These are phyloP conservation scores for Polypterus senegalus DNA, from an alignment of 2,113 vertebrate genomes.

Conservation along the genomic window DNA sequence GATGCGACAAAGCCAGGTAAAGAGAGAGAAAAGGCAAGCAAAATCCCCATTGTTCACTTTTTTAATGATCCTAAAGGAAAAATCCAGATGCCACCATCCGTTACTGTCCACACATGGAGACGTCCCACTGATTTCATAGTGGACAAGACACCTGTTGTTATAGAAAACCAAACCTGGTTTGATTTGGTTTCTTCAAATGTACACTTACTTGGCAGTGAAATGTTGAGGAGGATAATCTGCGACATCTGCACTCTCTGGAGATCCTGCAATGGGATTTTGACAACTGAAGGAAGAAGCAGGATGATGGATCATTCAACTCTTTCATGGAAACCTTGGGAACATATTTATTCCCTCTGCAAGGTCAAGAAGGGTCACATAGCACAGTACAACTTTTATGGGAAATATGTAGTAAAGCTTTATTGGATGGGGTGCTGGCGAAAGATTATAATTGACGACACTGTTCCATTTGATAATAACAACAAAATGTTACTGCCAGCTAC, in stretches of 20 bases:
- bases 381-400: slow-evolving; percentile 75
- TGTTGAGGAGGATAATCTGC: slow-evolving; percentile 82
- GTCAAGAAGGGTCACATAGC: slow-evolving; percentile 57
- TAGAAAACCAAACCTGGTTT: slow-evolving; percentile 63
- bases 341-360: slow-evolving; percentile 82
- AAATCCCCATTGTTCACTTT: slow-evolving; percentile 34
- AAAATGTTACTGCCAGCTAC: slow-evolving; percentile 73
- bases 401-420: slow-evolving; percentile 77
- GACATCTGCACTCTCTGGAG: slow-evolving; percentile 74
- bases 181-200: slow-evolving; percentile 69
- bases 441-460: slow-evolving; percentile 71
- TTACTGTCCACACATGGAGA: slow-evolving; percentile 77
- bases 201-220: slow-evolving; percentile 78
- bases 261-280: slow-evolving; percentile 35
- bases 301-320: slow-evolving; percentile 17
- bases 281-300: slow-evolving; percentile 22
- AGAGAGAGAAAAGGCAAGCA: slow-evolving; percentile 57
- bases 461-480: slow-evolving; percentile 75
- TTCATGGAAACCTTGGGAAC: slow-evolving; percentile 84
- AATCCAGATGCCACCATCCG: slow-evolving; percentile 55
- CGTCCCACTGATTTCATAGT: slow-evolving; percentile 60
- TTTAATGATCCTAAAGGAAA: slow-evolving; percentile 86
- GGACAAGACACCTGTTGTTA: slow-evolving; percentile 60
- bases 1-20: slow-evolving; percentile 55
- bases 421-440: slow-evolving; percentile 98